Evolutionary conservation across 2,797 vertebrate species (phyloP).

Genomic region (Sylvilagus floridanus): DNA sequence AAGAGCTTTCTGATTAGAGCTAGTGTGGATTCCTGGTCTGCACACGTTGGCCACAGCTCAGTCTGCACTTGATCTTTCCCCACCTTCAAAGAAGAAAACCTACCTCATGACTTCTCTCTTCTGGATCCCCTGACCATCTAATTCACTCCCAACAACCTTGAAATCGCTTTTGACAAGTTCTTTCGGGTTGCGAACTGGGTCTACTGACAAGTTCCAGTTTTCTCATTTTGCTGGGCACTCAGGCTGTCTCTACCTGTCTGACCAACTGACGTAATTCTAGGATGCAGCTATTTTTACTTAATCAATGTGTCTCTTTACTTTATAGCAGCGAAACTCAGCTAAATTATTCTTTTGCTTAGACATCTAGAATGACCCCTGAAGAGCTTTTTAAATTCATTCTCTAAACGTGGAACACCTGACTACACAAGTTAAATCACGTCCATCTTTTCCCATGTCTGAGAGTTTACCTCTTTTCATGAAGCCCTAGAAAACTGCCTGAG

Average conservation of each 20-base stretch:
- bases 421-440: conserved; percentile 13
- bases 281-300: conserved; percentile 43
- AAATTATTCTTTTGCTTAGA: conserved; percentile 26
- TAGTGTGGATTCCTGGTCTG: conserved; percentile 82
- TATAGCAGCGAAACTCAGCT: conserved; percentile 47
- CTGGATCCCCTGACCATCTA: conserved; percentile 52
- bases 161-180: background rate
- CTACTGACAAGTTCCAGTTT: background rate
- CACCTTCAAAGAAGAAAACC: conserved; percentile 85
- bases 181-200: background rate
- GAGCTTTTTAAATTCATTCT: background rate
- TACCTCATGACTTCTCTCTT: conserved; percentile 83
- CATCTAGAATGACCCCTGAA: background rate
- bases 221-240: conserved; percentile 19
- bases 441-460: conserved; percentile 27
- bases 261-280: background rate
- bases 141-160: conserved; percentile 28
- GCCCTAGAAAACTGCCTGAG: background rate
- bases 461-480: conserved; percentile 19
- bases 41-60: conserved; percentile 83
- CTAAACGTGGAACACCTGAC: conserved; percentile 27
- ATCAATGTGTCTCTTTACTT: conserved; percentile 39
- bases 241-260: background rate
- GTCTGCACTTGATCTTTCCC: conserved; percentile 83
- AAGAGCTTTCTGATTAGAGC: conserved; percentile 79